Conservation (phyloP, 1,140 invertebrate genomes). For the Octopus sinensis region DNA sequence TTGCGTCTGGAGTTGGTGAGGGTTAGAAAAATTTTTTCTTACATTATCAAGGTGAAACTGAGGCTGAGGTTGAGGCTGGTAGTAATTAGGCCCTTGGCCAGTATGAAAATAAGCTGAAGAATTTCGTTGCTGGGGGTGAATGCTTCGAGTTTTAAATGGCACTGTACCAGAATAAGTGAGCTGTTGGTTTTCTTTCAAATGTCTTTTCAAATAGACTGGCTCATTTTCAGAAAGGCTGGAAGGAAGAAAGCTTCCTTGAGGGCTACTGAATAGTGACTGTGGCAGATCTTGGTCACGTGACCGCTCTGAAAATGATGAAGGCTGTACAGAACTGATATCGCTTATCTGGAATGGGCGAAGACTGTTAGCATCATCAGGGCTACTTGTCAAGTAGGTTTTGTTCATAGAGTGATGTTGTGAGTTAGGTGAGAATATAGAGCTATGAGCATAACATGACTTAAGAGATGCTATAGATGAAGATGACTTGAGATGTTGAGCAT, state of each 20-base stretch:
- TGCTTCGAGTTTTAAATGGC: slow-evolving; percentile 5
- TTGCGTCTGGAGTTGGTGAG: too few relatives aligned
- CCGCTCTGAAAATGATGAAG: slow-evolving; percentile 34
- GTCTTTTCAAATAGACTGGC: not conserved
- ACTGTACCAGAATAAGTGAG: not conserved
- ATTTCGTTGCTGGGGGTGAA: slow-evolving; percentile 9
- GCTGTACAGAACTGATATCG: slow-evolving; percentile 51
- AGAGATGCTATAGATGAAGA: slow-evolving; percentile 17
- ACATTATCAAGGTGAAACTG: not conserved
- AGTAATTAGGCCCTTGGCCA: too few relatives aligned
- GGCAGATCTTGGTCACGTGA: slow-evolving; percentile 20
- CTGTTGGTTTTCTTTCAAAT: not conserved
- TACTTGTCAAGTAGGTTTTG: slow-evolving; percentile 37
- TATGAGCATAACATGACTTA: not conserved
- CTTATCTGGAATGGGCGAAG: slow-evolving; percentile 30
- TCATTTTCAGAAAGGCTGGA: slow-evolving; percentile 11
- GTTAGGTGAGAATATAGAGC: slow-evolving; percentile 33
- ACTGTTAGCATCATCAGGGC: slow-evolving; percentile 19
- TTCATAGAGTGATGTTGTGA: slow-evolving; percentile 15
- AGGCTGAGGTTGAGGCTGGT: too few relatives aligned
- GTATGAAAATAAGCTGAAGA: too few relatives aligned
- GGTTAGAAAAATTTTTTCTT: not conserved
- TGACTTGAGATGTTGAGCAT: not conserved
- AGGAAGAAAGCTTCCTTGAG: slow-evolving; percentile 17
- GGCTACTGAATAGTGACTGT: slow-evolving; percentile 24